These are phyloP conservation scores for Resseliella maxima DNA, from an alignment of 2,888 invertebrate species.

Conservation along the genomic window DNA sequence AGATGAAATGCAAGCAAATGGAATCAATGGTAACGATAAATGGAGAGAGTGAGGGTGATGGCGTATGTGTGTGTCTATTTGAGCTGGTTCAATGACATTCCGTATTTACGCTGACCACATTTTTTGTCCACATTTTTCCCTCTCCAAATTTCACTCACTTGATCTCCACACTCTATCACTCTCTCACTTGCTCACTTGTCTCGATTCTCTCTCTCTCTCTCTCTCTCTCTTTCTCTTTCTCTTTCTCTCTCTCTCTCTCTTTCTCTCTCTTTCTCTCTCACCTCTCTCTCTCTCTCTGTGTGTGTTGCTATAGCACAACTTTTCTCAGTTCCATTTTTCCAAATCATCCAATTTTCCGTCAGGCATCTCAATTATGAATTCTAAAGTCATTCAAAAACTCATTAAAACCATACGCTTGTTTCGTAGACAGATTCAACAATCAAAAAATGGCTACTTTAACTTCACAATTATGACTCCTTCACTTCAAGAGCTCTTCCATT, in stretches of 20 bases:
- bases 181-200: not conserved
- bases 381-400: constrained; percentile 32
- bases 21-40: not conserved
- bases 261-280: not conserved
- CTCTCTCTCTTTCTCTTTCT: not conserved
- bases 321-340: no score
- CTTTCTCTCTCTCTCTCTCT: not conserved
- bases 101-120: not conserved
- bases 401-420: constrained; percentile 32
- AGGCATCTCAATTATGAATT: constrained; percentile 15
- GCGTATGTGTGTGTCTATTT: no score
- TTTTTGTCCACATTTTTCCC: not conserved
- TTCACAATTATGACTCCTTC: not conserved
- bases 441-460: constrained; percentile 10
- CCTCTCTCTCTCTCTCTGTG: no score
- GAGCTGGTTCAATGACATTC: constrained; percentile 35
- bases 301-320: no score
- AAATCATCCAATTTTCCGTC: not conserved
- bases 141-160: not conserved
- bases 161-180: not conserved
- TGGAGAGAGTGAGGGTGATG: no score
- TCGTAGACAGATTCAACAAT: not conserved
- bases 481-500: no score
- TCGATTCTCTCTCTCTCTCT: not conserved
- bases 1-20: not conserved